These are phyloP conservation scores for Haliclystus octoradiatus DNA, from an alignment of 30 jellyfish, hydroid and myxozoan species.

Conservation along the genomic window DNA sequence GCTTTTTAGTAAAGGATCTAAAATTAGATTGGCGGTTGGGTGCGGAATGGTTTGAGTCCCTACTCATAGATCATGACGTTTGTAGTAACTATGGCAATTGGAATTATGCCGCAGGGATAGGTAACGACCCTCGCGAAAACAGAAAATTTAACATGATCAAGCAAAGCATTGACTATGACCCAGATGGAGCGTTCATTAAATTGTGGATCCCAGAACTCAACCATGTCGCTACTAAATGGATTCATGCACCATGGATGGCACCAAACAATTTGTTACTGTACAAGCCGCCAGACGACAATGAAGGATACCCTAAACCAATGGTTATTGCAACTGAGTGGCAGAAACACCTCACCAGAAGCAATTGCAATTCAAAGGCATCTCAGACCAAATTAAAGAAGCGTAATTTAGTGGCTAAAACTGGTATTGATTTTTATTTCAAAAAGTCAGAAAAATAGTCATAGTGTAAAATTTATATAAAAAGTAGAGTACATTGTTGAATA, in stretches of 20 bases:
- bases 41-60: constrained; percentile 74
- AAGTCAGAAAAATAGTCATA: too few relatives aligned
- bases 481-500: too few relatives aligned
- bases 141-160: constrained; percentile 57
- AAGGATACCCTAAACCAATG: constrained; percentile 42
- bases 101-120: constrained; percentile 69
- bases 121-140: constrained; percentile 63
- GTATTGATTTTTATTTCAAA: constrained; percentile 57
- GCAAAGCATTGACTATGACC: constrained; percentile 51
- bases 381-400: constrained; percentile 11
- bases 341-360: constrained; percentile 6
- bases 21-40: constrained; percentile 75
- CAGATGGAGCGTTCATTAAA: constrained; percentile 46
- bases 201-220: constrained; percentile 51
- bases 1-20: constrained; percentile 51
- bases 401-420: too few relatives aligned
- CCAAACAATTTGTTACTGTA: constrained; percentile 9
- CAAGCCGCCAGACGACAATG: constrained; percentile 14
- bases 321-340: constrained; percentile 60
- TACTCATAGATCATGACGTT: constrained; percentile 59
- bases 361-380: neutral
- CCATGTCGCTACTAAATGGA: constrained; percentile 2
- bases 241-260: constrained; percentile 52
- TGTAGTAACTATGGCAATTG: constrained; percentile 75
- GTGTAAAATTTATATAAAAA: too few relatives aligned